Evolutionary conservation across 2,113 vertebrate genomes (phyloP).

Genomic region (Chionis minor): DNA sequence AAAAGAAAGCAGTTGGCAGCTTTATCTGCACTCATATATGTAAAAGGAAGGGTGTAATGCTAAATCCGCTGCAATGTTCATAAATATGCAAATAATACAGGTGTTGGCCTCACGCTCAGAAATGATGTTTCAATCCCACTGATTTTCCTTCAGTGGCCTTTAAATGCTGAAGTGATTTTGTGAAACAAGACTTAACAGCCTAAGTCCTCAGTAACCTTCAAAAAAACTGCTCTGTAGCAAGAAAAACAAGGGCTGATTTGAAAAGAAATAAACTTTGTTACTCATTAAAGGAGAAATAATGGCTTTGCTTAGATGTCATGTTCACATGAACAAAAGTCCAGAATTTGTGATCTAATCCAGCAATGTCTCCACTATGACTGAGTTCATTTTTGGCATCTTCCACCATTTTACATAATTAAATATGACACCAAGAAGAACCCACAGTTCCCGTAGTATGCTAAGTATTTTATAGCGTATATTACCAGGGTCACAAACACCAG

Average conservation of each 20-base stretch:
- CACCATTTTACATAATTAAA: not conserved
- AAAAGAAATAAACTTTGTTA: not conserved
- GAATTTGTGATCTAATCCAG: conserved; percentile 2
- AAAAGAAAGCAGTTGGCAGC: not conserved
- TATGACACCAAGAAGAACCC: not conserved
- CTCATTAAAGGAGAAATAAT: not conserved
- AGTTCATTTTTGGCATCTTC: not conserved
- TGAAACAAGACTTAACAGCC: not conserved
- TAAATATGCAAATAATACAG: not conserved
- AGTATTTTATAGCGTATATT: not conserved
- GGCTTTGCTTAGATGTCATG: not conserved
- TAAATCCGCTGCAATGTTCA: not conserved
- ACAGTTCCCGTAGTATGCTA: not conserved
- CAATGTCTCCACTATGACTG: not conserved
- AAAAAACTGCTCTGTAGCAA: not conserved
- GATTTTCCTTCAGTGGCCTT: not conserved
- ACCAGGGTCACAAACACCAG: not conserved
- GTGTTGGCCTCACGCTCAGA: not conserved
- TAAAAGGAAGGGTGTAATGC: not conserved
- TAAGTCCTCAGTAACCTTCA: not conserved
- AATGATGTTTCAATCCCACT: not conserved
- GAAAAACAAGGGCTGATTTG: not conserved
- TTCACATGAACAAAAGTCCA: not conserved
- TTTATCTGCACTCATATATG: not conserved
- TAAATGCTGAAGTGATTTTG: not conserved